Percentiles rank a stretch among this genome's conserved stretches.
Conservation (phyloP, 2,888 invertebrate species). For the Acanthopleura granulata region DNA sequence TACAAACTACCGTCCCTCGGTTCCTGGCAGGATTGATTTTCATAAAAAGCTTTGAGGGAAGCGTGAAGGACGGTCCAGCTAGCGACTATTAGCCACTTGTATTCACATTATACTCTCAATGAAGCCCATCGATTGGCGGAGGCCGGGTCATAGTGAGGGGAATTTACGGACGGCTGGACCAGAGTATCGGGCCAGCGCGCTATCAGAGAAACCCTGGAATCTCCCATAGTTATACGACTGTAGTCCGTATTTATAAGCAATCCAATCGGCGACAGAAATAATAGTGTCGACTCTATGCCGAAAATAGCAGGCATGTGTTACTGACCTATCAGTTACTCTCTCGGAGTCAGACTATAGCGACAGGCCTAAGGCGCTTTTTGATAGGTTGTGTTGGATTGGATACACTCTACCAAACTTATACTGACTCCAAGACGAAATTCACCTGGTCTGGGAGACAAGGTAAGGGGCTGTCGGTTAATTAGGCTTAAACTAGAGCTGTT, state of each 20-base stretch:
- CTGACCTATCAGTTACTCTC: no score
- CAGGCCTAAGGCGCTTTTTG: no score
- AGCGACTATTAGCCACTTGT: conserved; percentile 9
- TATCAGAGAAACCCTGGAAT: no score
- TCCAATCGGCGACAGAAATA: neutral
- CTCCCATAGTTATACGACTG: neutral
- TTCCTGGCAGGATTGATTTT: neutral
- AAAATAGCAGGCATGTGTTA: no score
- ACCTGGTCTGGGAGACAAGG: no score
- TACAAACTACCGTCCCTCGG: neutral
- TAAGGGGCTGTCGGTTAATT: no score
- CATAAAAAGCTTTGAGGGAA: neutral
- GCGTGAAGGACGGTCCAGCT: neutral
- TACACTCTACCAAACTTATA: no score
- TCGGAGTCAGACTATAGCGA: no score
- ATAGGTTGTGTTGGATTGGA: no score
- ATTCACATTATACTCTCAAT: conserved; percentile 10
- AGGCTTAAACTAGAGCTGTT: no score
- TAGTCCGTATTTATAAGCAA: neutral
- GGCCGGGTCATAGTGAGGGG: neutral
- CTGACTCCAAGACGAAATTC: no score
- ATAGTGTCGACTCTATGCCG: neutral
- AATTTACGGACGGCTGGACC: neutral
- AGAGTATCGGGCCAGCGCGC: no score
- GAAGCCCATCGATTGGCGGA: neutral